A percentile compares a stretch with the other conserved stretches of the same genome.
Conservation (phyloP, 1,140 invertebrate species). For the Drosophila prosaltans region DNA sequence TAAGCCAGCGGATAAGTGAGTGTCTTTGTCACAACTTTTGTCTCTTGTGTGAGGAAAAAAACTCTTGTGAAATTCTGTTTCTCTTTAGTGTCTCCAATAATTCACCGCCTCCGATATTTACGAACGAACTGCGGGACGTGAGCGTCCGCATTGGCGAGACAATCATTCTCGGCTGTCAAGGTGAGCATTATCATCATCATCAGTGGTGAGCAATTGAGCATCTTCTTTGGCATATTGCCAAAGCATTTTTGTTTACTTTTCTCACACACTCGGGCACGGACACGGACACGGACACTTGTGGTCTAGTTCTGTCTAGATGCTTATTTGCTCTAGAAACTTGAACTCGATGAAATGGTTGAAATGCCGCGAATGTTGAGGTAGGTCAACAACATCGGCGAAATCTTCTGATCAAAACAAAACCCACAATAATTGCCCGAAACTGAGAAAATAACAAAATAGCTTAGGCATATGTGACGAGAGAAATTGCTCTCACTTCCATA, state of each 20-base stretch:
- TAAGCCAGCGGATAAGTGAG: constrained; percentile 84
- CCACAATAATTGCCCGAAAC: constrained; percentile 43
- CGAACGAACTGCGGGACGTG: constrained; percentile 88
- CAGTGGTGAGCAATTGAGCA: constrained; percentile 30
- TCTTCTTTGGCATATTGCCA: constrained; percentile 58
- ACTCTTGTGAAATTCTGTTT: constrained; percentile 5
- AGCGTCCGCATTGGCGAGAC: constrained; percentile 90
- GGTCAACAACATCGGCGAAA: constrained; percentile 69
- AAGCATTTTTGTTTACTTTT: constrained; percentile 66
- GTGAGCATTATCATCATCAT: constrained; percentile 82
- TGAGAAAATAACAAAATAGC: constrained; percentile 35
- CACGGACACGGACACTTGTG: constrained; percentile 23
- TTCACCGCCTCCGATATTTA: constrained; percentile 90
- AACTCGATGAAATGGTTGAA: constrained; percentile 66
- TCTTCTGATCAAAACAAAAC: constrained; percentile 70
- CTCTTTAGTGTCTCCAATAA: constrained; percentile 72
- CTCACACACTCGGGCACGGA: constrained; percentile 28
- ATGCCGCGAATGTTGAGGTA: constrained; percentile 71
- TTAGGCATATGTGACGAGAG: constrained; percentile 2
- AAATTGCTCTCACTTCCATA: constrained; percentile 10
- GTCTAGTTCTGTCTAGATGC: constrained; percentile 26
- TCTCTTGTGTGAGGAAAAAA: not conserved
- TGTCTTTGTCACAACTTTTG: not conserved
- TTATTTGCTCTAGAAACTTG: constrained; percentile 77
- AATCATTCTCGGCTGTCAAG: constrained; percentile 89